Percentiles rank a stretch among this genome's conserved stretches.
phyloP scores from a whole-genome alignment of 2,888 invertebrate genomes.

The Notodonta dromedarius region DNA sequence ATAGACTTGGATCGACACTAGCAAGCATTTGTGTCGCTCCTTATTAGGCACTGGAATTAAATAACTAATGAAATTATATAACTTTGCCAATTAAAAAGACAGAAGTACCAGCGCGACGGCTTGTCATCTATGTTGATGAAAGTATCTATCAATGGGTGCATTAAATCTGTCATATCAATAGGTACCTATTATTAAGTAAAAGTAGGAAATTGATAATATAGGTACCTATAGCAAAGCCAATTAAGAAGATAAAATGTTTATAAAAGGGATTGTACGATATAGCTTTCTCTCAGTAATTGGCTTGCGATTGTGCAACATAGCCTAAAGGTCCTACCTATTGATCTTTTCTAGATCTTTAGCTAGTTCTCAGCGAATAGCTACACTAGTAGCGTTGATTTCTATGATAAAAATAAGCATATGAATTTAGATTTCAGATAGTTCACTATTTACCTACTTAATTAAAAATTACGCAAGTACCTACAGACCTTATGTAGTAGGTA shows the following conservation, averaged over 20 bases:
- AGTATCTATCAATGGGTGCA: conserved; percentile 4
- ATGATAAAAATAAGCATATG: too few species aligned
- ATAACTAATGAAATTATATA: background rate
- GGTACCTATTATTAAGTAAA: background rate
- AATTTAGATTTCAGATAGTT: too few species aligned
- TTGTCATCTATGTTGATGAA: background rate
- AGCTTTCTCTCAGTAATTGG: background rate
- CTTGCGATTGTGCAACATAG: background rate
- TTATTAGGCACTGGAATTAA: background rate
- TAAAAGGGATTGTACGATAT: background rate
- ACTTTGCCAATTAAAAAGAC: conserved; percentile 4
- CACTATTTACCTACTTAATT: too few species aligned
- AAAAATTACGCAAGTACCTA: too few species aligned
- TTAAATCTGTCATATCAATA: background rate
- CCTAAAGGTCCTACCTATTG: background rate
- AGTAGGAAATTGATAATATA: background rate
- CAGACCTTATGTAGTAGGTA: too few species aligned
- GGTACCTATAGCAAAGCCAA: background rate
- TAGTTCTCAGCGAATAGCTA: too few species aligned
- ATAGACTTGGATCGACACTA: background rate
- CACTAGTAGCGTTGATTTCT: too few species aligned
- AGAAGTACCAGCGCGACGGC: background rate
- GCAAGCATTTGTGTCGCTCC: background rate
- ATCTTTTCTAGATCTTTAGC: background rate
- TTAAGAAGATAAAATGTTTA: background rate